Evolutionary conservation across 2,888 invertebrate genomes (phyloP).

Genomic region (Patella ulyssiponensis): DNA sequence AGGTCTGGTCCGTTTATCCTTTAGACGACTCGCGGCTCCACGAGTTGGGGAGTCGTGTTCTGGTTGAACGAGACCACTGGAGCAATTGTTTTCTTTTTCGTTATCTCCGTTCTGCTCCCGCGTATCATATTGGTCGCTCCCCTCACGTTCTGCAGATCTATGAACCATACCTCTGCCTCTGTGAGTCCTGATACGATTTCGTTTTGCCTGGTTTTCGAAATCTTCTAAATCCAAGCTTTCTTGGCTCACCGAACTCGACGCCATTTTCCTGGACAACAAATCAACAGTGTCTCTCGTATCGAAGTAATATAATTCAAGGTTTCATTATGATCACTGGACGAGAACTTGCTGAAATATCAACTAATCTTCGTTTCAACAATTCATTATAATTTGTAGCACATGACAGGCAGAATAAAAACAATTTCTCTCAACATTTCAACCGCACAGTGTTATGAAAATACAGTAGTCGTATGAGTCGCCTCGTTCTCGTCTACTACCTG

Average conservation of each 20-base stretch:
- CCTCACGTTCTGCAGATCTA: slow-evolving; percentile 38
- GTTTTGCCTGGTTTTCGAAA: slow-evolving; percentile 75
- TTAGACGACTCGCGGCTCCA: slow-evolving; percentile 59
- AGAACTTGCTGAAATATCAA: too few relatives aligned
- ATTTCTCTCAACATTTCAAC: too few relatives aligned
- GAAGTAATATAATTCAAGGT: too few relatives aligned
- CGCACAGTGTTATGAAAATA: too few relatives aligned
- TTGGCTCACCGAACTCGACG: slow-evolving; percentile 78
- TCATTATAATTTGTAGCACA: too few relatives aligned
- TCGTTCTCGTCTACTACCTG: too few relatives aligned
- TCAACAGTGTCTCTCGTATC: too few relatives aligned
- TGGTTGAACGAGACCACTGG: slow-evolving; percentile 32
- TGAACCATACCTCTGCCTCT: slow-evolving; percentile 72
- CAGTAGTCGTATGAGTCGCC: too few relatives aligned
- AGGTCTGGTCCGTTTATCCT: slow-evolving; percentile 73
- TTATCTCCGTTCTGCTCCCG: slow-evolving; percentile 44
- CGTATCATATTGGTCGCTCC: slow-evolving; percentile 40
- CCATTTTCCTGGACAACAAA: slow-evolving; percentile 70
- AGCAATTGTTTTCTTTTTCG: slow-evolving; percentile 38
- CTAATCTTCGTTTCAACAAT: too few relatives aligned
- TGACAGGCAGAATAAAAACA: too few relatives aligned
- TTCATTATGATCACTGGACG: too few relatives aligned
- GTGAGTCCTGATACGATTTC: slow-evolving; percentile 75
- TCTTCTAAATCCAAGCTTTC: slow-evolving; percentile 77
- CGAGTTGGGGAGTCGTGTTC: slow-evolving; percentile 73